phyloP scores from a whole-genome alignment of 2,797 vertebrate species.

The Ctenosaura bakeri region DNA sequence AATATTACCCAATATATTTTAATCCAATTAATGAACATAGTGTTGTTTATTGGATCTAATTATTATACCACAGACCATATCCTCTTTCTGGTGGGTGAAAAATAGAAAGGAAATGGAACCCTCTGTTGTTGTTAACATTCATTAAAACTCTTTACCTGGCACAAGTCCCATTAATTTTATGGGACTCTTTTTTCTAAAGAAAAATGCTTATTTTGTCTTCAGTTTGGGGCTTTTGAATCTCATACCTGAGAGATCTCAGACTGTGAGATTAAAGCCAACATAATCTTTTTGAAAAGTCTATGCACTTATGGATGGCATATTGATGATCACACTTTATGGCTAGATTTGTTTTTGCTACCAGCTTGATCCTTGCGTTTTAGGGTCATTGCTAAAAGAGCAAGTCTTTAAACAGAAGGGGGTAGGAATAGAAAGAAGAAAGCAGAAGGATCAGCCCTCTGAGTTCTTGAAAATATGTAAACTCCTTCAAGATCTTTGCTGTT shows the following conservation, averaged over 20 bases:
- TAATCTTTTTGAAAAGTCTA: not conserved
- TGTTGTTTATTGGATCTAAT: conserved; percentile 2
- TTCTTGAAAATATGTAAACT: not conserved
- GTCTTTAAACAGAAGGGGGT: not conserved
- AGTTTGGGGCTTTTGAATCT: not conserved
- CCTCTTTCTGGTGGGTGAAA: not conserved
- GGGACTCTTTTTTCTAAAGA: not conserved
- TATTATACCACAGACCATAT: not conserved
- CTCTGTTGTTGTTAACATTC: not conserved
- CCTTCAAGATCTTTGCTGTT: not conserved
- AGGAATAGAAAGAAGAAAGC: not conserved
- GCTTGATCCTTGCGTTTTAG: not conserved
- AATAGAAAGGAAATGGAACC: not conserved
- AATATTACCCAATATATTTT: not conserved
- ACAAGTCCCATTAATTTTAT: not conserved
- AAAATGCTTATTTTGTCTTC: not conserved
- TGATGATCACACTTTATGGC: conserved; percentile 5
- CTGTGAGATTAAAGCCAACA: not conserved
- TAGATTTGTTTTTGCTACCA: conserved; percentile 19
- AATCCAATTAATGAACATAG: not conserved
- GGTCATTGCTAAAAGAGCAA: not conserved
- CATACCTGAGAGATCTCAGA: not conserved
- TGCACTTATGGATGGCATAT: not conserved
- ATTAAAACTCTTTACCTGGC: not conserved
- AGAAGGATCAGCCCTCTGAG: not conserved